Percentiles rank a stretch among this genome's conserved stretches.
These are phyloP conservation scores for Pachyseris speciosa DNA, from an alignment of 64 coral and sea anemone species.

Conservation along the genomic window DNA sequence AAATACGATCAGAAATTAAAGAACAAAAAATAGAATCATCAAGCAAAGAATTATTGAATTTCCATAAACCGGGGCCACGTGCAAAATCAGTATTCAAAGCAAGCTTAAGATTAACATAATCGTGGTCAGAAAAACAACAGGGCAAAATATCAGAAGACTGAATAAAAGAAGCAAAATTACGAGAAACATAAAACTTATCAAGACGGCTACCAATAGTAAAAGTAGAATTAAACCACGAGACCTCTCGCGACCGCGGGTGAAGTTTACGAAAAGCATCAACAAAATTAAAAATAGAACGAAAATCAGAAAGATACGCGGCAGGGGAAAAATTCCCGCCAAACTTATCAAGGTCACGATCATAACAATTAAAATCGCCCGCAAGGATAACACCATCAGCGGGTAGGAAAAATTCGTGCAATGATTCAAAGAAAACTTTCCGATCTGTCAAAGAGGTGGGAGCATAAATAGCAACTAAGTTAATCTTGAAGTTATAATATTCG, in stretches of 20 bases:
- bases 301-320: background rate
- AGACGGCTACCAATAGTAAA: background rate
- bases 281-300: background rate
- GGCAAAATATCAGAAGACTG: background rate
- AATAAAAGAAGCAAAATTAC: background rate
- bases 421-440: background rate
- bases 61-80: background rate
- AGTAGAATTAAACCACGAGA: constrained; percentile 21
- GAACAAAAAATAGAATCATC: background rate
- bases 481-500: background rate
- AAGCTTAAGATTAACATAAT: background rate
- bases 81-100: background rate
- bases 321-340: background rate
- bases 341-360: background rate
- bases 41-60: constrained; percentile 4
- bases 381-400: background rate
- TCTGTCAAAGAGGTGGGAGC: background rate
- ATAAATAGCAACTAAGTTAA: constrained; percentile 25
- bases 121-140: constrained; percentile 30
- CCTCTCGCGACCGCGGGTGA: background rate
- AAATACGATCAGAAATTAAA: background rate
- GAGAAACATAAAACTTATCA: constrained; percentile 35
- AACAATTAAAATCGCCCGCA: constrained; percentile 52
- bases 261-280: constrained; percentile 6
- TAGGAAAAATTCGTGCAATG: background rate